Base-by-base conservation (phyloP, 2,888 invertebrate species). In the Lepidocyrtinus sp. region DNA sequence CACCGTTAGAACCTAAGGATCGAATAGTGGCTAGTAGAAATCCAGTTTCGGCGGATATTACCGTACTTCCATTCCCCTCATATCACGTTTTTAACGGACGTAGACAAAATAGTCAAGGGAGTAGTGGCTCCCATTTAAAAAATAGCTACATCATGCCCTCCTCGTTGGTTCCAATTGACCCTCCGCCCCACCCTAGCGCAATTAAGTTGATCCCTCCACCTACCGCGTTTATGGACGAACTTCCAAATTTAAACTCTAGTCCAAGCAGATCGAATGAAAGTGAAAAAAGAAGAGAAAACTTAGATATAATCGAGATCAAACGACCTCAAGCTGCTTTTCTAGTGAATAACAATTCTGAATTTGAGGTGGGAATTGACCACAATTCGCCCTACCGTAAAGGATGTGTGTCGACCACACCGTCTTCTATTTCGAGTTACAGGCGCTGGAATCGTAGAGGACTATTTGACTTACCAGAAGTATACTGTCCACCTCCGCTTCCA, bases 401-500 rank as follows among this genome's bases (percentile, higher is more conserved):
- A 15, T n/a, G 15, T 50, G 12, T 12, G 17, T 50, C 50, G 12
- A 36, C 36, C 12, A 50, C 15, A n/a, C n/a, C n/a, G n/a, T n/a
- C n/a, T 2, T n/a, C 5, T 2, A 50, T 15, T 50, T 2, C 50
- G 12, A 12, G 50, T 12, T 15, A 50, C 67, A 26, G 25, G 9
- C n/a, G n/a, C n/a, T n/a, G 45, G 12, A 62, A 46, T 2, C 46
- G 69, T 3, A 46, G 24, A n/a, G 76, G 61, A 65, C 15, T 77
- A 55, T 77, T 77, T 45, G 70, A 77, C 9, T 24, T 77, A 15
- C 76, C 76, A 3, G 61, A 77, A 59, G 61, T 77, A 2, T 77
- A 77, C 65, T 45, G 67, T 45, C 76, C 76, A 3, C 76, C 76
- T 1, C 76, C 76, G n/a, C 69, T 75, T 26, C 69, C 75, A 15